Conservation (phyloP, 2,888 invertebrate species). For the Drosophila rellima region DNA sequence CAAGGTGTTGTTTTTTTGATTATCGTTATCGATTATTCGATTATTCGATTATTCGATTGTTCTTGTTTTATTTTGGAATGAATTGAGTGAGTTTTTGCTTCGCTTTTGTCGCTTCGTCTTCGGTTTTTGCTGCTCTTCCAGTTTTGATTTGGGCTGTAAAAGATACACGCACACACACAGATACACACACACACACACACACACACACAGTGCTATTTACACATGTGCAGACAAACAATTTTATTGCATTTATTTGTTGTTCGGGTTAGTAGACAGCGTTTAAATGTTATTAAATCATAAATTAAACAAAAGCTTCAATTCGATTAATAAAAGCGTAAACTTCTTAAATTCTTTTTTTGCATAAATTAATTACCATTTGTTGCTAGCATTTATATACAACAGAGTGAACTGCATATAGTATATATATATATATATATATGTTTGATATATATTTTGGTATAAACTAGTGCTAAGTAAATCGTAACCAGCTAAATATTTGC, state of each 20-base stretch:
- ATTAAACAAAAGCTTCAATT: slow-evolving; percentile 41
- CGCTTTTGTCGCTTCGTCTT: slow-evolving; percentile 28
- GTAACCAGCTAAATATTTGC: slow-evolving; percentile 55
- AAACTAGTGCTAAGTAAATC: slow-evolving; percentile 17
- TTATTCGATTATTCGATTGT: slow-evolving; percentile 15
- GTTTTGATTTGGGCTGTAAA: slow-evolving; percentile 38
- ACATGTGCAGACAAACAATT: slow-evolving; percentile 33
- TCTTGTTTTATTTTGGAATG: slow-evolving; percentile 10
- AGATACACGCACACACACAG: slow-evolving; percentile 17
- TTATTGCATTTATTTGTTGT: slow-evolving; percentile 13
- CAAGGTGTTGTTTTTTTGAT: slow-evolving; percentile 12
- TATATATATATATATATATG: slow-evolving; percentile 13
- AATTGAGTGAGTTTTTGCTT: slow-evolving; percentile 6
- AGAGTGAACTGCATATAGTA: slow-evolving; percentile 31
- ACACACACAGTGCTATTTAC: slow-evolving; percentile 51
- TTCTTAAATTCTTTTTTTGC: slow-evolving; percentile 13
- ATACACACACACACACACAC: slow-evolving; percentile 9
- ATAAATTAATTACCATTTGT: slow-evolving; percentile 65
- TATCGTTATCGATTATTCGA: background rate
- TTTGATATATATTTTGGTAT: background rate
- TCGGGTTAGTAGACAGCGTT: slow-evolving; percentile 70
- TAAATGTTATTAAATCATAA: slow-evolving; percentile 51
- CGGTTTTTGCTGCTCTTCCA: slow-evolving; percentile 33
- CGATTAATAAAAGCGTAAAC: slow-evolving; percentile 58
- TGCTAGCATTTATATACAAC: slow-evolving; percentile 67